A percentile compares a stretch with the other conserved stretches of the same genome.
phyloP scores from a whole-genome alignment of 2,888 invertebrate genomes.

The Drosophila borealis region DNA sequence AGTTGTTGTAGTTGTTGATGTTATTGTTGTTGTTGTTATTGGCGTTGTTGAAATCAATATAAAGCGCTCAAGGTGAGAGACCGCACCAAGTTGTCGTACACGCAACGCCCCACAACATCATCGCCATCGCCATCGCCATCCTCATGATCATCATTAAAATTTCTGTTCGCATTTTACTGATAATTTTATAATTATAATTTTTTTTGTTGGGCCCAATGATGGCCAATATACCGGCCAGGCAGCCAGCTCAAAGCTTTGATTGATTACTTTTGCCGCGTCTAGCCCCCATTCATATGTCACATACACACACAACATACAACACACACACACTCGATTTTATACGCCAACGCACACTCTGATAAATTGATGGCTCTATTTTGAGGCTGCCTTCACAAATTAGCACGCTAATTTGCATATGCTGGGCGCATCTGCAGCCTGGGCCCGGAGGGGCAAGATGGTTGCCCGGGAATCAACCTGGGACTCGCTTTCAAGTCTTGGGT shows the following conservation, averaged over 20 bases:
- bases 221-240: constrained; percentile 42
- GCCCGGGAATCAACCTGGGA: constrained; percentile 1
- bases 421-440: constrained; percentile 31
- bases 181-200: constrained; percentile 68
- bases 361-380: constrained; percentile 69
- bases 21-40: constrained; percentile 14
- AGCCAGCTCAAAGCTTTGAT: constrained; percentile 39
- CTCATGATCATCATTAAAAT: constrained; percentile 40
- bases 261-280: constrained; percentile 38
- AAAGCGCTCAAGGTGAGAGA: constrained; percentile 75
- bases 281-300: constrained; percentile 5
- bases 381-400: constrained; percentile 64
- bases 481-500: constrained; percentile 35
- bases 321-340: not conserved
- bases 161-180: constrained; percentile 54
- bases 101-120: constrained; percentile 60
- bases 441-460: not conserved
- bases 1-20: constrained; percentile 29
- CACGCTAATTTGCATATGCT: constrained; percentile 64
- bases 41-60: constrained; percentile 63
- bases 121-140: constrained; percentile 20
- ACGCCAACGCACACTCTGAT: constrained; percentile 9
- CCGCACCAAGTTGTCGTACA: constrained; percentile 61
- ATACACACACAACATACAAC: constrained; percentile 1
- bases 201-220: constrained; percentile 44